Conservation (phyloP, 2,113 vertebrate genomes). For the Ornithorhynchus anatinus region DNA sequence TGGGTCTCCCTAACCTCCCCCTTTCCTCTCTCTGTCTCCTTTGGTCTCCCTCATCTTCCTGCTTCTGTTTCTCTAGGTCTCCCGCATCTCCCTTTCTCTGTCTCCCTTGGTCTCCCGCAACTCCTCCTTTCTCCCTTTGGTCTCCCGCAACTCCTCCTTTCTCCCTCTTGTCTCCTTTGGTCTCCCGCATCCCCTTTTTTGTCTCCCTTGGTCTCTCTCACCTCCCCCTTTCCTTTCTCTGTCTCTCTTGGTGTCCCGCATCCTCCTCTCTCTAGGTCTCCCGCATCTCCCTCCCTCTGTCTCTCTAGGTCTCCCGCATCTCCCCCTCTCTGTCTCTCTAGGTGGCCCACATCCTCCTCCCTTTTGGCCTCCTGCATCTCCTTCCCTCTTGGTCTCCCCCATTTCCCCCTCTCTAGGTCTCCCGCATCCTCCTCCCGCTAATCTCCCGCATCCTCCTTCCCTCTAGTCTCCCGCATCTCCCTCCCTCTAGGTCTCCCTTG, state of each 20-base stretch:
- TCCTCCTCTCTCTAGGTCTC: too few species aligned
- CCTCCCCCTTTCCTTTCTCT: too few species aligned
- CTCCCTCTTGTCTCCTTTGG: slow-evolving; percentile 16
- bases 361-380: too few species aligned
- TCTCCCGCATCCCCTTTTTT: slow-evolving; percentile 41
- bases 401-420: slow-evolving; percentile 40
- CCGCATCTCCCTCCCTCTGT: neutral
- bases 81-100: too few species aligned
- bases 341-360: too few species aligned
- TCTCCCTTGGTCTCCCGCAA: too few species aligned
- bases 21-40: neutral
- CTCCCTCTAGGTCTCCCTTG: slow-evolving; percentile 9
- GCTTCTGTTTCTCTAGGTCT: too few species aligned
- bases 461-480: neutral
- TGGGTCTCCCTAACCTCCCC: neutral
- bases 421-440: neutral
- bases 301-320: neutral
- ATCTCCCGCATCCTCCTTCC: too few species aligned
- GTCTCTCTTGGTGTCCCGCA: too few species aligned
- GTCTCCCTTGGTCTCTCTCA: neutral
- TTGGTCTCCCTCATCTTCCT: slow-evolving; percentile 46
- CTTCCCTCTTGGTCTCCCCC: slow-evolving; percentile 27
- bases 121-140: too few species aligned
- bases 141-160: neutral
- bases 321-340: too few species aligned